phyloP scores from a whole-genome alignment of 2,113 vertebrate species.

The Pseudorectes ferrugineus region DNA sequence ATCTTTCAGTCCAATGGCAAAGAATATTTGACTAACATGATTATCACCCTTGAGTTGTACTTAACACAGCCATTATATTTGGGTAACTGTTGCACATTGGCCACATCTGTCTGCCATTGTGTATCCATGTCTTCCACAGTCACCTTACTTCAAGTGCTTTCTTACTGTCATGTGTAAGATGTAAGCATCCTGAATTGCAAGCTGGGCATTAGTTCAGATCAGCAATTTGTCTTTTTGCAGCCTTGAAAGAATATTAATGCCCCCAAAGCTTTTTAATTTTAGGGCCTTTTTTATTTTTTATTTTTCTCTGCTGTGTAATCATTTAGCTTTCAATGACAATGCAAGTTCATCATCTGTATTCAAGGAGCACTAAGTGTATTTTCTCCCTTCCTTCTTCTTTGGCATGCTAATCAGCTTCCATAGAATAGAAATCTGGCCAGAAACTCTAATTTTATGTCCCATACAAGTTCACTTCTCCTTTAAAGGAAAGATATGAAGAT shows the following conservation, averaged over 20 bases:
- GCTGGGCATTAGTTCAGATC: not conserved
- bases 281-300: accelerated
- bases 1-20: not conserved
- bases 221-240: not conserved
- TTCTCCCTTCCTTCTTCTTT: not conserved
- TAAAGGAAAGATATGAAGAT: not conserved
- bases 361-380: not conserved
- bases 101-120: not conserved
- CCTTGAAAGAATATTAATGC: not conserved
- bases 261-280: not conserved
- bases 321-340: not conserved
- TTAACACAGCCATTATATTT: not conserved
- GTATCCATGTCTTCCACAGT: not conserved
- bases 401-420: not conserved
- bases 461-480: not conserved
- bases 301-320: not conserved
- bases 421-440: not conserved
- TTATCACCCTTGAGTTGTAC: not conserved
- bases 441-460: not conserved
- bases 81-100: too few species aligned
- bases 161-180: not conserved
- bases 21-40: not conserved
- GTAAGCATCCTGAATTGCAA: not conserved
- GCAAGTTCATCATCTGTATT: not conserved
- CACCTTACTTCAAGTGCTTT: not conserved